Conservation (phyloP, 2,113 vertebrate genomes). For the Struthio camelus region DNA sequence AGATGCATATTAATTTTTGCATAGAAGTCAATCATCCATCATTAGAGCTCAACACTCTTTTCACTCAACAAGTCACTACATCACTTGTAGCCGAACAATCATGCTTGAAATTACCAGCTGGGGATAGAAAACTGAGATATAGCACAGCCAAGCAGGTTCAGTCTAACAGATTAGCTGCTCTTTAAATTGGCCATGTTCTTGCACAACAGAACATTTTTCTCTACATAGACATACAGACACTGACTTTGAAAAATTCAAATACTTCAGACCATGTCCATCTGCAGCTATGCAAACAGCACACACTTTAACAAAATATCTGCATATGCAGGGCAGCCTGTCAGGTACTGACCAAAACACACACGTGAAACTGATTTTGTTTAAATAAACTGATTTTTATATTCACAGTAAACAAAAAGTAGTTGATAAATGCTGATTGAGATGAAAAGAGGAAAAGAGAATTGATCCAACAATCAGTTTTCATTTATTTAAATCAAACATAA, state of each 20-base stretch:
- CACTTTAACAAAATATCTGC: not conserved
- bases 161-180: not conserved
- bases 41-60: not conserved
- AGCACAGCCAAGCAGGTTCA: not conserved
- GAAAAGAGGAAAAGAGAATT: not conserved
- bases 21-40: not conserved
- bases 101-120: slow-evolving; percentile 9
- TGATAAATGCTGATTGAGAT: not conserved
- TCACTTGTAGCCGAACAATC: slow-evolving; percentile 1
- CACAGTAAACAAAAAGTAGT: not conserved
- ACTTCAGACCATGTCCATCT: not conserved
- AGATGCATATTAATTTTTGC: not conserved
- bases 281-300: not conserved
- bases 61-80: not conserved
- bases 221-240: not conserved
- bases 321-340: not conserved
- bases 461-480: not conserved
- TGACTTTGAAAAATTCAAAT: not conserved
- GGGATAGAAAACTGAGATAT: not conserved
- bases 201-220: not conserved
- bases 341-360: not conserved
- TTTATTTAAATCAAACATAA: not conserved
- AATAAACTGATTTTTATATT: not conserved
- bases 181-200: not conserved
- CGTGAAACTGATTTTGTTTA: not conserved